Base-by-base conservation (phyloP, 2,113 vertebrate species). In the Acanthisitta chloris region DNA sequence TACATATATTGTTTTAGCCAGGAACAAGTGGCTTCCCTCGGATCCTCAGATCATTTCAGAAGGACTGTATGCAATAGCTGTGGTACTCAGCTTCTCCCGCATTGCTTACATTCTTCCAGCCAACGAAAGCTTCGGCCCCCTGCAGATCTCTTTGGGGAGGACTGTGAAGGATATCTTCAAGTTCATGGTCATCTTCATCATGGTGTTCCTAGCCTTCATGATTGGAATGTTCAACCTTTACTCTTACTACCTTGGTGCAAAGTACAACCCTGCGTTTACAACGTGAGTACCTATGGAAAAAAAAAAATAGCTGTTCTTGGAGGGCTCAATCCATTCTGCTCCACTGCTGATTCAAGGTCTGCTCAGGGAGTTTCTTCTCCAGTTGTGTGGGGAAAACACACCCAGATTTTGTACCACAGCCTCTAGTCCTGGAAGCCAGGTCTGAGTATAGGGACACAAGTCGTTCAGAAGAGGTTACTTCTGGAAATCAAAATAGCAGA, bases 171-270 rank as follows among this genome's bases (percentile, higher is more conserved):
- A 99, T 85, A 99, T 99, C 98, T 99, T 99, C 98, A 99, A 99
- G 98, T 99, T 99, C 98, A 99, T 99, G 99, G 99, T 99, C 97
- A 99, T 99, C 98, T 99, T 99, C 98, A 99, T 99, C 97, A 99
- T 99, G 99, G 99, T 99, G 80, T 99, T 99, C 90, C 99, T 99
- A 92, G 99, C 99, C 96, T 99, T 99, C 98, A 99, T 99, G 99
- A 99, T 99, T 13, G 99, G 99, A 85, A 99, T 99, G 99, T 99
- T 99, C 98, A 99, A 99, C 97, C 98, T 99, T 52, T 99, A 99
- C 88, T 99, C 99, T 7, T 99, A 99, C 98, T 99, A 99, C 98
- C 98, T 99, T 96, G 99, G 99, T 97, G 99, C 99, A 70, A 99
- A 99, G 96, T 99, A 99, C 98, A 99, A 99, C 95, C 99, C 99